A percentile compares a stretch with the other conserved stretches of the same genome.
Evolutionary conservation across 2,797 vertebrate species (phyloP).

Genomic region (Cuculus canorus): DNA sequence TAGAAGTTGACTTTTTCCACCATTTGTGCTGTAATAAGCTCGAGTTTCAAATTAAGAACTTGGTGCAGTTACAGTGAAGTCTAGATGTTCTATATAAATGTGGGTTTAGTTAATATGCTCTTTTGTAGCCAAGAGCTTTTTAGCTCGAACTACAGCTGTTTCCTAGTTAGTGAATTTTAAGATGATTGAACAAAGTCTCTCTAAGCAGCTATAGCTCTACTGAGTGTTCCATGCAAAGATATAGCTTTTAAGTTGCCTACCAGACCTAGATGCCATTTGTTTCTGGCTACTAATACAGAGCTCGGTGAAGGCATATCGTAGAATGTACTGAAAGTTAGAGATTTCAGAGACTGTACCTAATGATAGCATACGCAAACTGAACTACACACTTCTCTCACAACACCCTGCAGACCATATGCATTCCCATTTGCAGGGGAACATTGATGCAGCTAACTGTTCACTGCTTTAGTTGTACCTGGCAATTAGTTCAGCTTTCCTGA

Average conservation of each 20-base stretch:
- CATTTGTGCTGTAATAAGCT: slow-evolving; percentile 55
- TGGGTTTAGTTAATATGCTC: neutral
- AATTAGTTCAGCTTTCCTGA: neutral
- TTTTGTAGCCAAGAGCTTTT: neutral
- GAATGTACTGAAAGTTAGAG: neutral
- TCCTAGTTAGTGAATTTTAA: neutral
- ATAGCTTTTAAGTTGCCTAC: neutral
- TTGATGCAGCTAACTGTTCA: neutral
- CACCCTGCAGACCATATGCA: neutral
- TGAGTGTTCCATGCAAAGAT: slow-evolving; percentile 50
- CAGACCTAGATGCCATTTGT: neutral
- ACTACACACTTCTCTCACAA: neutral
- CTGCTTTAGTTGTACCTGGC: neutral
- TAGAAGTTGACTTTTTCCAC: slow-evolving; percentile 44
- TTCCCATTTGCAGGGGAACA: neutral
- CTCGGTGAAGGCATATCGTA: neutral
- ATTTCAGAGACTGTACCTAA: neutral
- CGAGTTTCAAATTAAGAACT: slow-evolving; percentile 67
- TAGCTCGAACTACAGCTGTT: neutral
- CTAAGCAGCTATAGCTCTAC: slow-evolving; percentile 24
- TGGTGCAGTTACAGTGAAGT: slow-evolving; percentile 62
- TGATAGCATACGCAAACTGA: neutral
- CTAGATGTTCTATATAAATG: slow-evolving; percentile 1
- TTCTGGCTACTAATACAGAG: neutral
- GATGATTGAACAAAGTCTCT: neutral